Base-by-base conservation (phyloP, 2,113 vertebrate species). In the Hippocampus comes region DNA sequence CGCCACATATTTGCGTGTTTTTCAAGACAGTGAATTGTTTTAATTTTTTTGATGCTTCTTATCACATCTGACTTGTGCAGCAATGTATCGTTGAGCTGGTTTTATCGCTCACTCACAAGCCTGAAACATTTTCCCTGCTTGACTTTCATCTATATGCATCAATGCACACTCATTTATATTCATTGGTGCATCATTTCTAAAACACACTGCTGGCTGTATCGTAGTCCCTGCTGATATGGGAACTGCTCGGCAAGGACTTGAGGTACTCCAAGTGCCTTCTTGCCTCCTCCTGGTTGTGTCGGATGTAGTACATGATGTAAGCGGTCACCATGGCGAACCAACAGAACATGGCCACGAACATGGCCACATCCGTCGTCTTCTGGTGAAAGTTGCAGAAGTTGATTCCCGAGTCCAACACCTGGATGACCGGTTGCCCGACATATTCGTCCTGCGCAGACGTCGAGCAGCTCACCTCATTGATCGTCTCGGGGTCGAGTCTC, bases 331-430 rank as follows among this genome's bases (percentile, higher is more conserved):
- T 95, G 78, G 94, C 73, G 30, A 97, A 95, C 95, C 95, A 97
- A 86, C 88, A 93, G 2, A 95, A 96, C 96, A 96, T 95, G 85
- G 95, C 91, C 82, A 96, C 79, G 18, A 97, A 91, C 95, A 95
- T 90, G 81, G 95, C 95, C 68, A 94, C 87, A 0, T 96, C 95
- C 0, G 87, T 96, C 42, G 92, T 95, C 89, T 92, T 94, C 78
- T 88, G 93, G 42, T 90, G 94, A 60, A 86, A 88, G 25, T 92
- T 92, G 83, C 96, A 98, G 77, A 97, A 91, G 88, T 95, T 96
- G 82, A 88, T 90, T 0, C 95, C 94, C 0, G 94, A 91, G 23
- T 95, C 94, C 46, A 97, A 90, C 2, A 94, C 93, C 74, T 95
- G 95, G 57, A 96, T 90, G 73, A 97, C 90, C 0, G 94, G 92